These are phyloP conservation scores for Calypte anna DNA, from an alignment of 2,113 vertebrate genomes.

Conservation along the genomic window DNA sequence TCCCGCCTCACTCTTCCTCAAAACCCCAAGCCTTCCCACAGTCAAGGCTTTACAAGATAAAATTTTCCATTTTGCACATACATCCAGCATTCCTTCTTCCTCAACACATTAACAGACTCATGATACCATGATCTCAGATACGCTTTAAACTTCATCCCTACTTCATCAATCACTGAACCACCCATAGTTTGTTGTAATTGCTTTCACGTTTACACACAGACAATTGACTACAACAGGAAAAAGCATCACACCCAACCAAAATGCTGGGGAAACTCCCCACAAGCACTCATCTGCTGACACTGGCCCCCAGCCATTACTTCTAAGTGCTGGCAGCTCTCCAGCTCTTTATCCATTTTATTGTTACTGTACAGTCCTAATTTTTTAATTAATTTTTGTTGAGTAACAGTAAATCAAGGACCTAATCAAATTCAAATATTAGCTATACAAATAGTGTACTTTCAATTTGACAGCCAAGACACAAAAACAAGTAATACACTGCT, in stretches of 20 bases:
- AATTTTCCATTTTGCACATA: neutral
- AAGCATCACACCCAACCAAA: neutral
- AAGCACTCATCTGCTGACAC: neutral
- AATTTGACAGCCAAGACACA: constrained; percentile 5
- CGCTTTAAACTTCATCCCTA: neutral
- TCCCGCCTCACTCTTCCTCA: neutral
- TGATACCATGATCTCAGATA: neutral
- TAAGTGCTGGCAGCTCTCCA: constrained; percentile 10
- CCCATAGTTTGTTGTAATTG: neutral
- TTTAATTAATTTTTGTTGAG: constrained; percentile 33
- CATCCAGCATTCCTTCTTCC: neutral
- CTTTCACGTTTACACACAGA: neutral
- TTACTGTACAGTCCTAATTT: neutral
- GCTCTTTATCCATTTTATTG: constrained; percentile 33
- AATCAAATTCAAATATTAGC: constrained; percentile 18
- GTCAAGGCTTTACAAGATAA: neutral
- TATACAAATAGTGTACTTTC: neutral
- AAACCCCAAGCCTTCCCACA: neutral
- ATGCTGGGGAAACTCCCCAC: neutral
- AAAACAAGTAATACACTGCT: neutral
- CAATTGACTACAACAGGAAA: neutral
- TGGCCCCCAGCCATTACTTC: neutral
- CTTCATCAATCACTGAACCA: neutral
- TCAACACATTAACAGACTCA: neutral
- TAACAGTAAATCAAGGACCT: constrained; percentile 15